Evolutionary conservation across 2,113 vertebrate genomes (phyloP), one percentile per base, ranked within the genome.

Genomic region (Platichthys flesus): DNA sequence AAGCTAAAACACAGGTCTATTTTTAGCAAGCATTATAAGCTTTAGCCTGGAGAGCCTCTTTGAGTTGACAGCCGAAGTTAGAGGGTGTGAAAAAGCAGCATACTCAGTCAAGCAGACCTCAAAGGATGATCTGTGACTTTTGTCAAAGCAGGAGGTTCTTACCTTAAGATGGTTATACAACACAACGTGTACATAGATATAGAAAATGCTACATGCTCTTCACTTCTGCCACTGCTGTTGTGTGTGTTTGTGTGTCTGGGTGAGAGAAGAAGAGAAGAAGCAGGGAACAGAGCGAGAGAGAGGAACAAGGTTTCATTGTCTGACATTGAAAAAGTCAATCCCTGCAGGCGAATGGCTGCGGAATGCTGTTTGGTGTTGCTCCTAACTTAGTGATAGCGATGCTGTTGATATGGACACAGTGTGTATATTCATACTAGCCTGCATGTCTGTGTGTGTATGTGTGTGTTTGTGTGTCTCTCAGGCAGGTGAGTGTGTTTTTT

Each of bases 251-350:
- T 45, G 61, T 56, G 47, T 71, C 6, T 58, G 40, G 59, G 47
- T 16, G 20, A 54, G 20, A 54, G 51, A 54, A 15, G 2, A 10
- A 54, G 51, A 54, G 20, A 9, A 54, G 51, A 54, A n/a, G 20
- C 5, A 9, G 16, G 15, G 45, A 15, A 8, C 20, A 54, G 7
- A n/a, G 28, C 59, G 28, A 58, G 49, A 45, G 49, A 54, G 69
- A 67, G 70, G 35, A 86, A 91, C 86, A 89, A 68, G 76, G 76
- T 85, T 76, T 82, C 81, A 76, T 87, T 91, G 92, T 90, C 79
- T 88, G 47, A 66, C 78, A 47, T 1, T 71, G 15, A 78, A 55
- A 65, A 60, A 66, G 79, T 70, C 28, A 71, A 76, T 45, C 42
- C 78, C 91, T 85, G 52, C 56, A 82, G 87, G 92, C 72, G 13